Evolutionary conservation across 2,888 invertebrate species (phyloP).

Genomic region (Linyphia triangularis): DNA sequence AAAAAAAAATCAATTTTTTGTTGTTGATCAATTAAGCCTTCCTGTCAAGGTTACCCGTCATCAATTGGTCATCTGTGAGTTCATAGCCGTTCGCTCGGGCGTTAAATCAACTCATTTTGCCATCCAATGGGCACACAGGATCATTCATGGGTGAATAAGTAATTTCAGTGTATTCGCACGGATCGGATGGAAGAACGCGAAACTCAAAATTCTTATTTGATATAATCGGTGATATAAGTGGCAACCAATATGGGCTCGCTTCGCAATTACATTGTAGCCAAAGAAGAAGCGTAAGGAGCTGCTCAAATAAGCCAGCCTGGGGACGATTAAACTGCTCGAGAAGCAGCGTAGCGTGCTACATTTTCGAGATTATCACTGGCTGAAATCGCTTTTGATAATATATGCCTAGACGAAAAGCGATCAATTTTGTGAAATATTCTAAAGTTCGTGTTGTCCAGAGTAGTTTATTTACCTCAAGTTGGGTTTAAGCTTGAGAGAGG

Average conservation of each 20-base stretch:
- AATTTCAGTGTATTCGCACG: constrained; percentile 60
- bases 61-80: constrained; percentile 58
- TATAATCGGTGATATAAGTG: constrained; percentile 55
- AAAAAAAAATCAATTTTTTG: neutral
- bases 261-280: constrained; percentile 28
- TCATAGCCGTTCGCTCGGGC: constrained; percentile 36
- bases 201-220: constrained; percentile 62
- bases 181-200: constrained; percentile 44
- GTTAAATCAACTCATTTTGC: constrained; percentile 65
- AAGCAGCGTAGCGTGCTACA: constrained; percentile 54
- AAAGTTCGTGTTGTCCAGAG: constrained; percentile 21
- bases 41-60: constrained; percentile 57
- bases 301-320: constrained; percentile 10
- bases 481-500: too few relatives aligned
- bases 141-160: constrained; percentile 69
- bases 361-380: constrained; percentile 48
- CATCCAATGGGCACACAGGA: constrained; percentile 32
- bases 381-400: constrained; percentile 19
- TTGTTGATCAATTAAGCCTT: neutral
- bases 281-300: neutral
- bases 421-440: constrained; percentile 18
- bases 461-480: constrained; percentile 53
- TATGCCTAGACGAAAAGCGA: constrained; percentile 37
- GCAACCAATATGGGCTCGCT: constrained; percentile 28
- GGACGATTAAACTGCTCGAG: constrained; percentile 42